Evolutionary conservation across 1,140 invertebrate species (phyloP).

Genomic region (Polypedilum vanderplanki): DNA sequence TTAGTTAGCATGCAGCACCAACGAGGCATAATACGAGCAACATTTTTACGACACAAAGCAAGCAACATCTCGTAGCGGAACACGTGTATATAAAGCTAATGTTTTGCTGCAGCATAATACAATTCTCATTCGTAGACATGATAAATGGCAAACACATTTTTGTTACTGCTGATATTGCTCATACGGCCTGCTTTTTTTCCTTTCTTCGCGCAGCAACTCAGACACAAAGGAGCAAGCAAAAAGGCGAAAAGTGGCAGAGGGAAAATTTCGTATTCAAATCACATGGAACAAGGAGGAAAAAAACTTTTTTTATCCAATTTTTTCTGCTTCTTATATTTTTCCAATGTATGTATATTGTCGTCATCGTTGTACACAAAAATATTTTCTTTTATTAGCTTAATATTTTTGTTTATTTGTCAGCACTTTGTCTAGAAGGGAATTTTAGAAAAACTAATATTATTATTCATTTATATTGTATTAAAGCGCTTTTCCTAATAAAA

Average conservation of each 20-base stretch:
- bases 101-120: constrained; percentile 15
- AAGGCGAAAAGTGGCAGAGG: too few relatives aligned
- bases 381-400: not conserved
- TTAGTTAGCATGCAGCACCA: constrained; percentile 1
- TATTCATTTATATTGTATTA: too few relatives aligned
- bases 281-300: not conserved
- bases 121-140: constrained; percentile 27
- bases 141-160: constrained; percentile 24
- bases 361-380: constrained; percentile 21
- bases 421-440: not conserved
- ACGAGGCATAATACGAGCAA: not conserved
- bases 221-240: not conserved
- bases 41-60: not conserved
- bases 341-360: constrained; percentile 10
- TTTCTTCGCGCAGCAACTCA: not conserved
- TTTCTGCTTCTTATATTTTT: not conserved
- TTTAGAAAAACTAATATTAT: too few relatives aligned
- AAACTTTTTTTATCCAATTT: constrained; percentile 27
- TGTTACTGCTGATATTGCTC: not conserved
- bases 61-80: not conserved
- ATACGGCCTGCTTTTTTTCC: not conserved
- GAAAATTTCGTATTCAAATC: constrained; percentile 26
- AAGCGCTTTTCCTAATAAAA: too few relatives aligned
- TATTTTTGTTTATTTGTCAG: not conserved
- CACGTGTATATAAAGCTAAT: constrained; percentile 23